Evolutionary conservation across 2,888 invertebrate genomes (phyloP).

Genomic region (Toxonevra muliebris): DNA sequence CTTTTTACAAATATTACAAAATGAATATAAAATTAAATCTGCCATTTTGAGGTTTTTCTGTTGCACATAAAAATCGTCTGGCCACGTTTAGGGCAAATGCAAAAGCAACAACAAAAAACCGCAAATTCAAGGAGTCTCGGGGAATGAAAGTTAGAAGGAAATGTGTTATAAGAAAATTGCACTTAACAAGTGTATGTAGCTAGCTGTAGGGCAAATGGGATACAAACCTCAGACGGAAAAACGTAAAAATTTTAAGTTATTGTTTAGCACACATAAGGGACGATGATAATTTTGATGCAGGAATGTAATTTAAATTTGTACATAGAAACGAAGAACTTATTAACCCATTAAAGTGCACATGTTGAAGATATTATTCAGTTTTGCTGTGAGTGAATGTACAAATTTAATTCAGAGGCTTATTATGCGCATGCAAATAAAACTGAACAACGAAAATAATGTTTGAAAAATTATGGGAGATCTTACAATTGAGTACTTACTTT

Average conservation of each 20-base stretch:
- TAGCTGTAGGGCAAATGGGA: neutral
- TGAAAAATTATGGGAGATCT: no score
- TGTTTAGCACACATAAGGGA: conserved; percentile 9
- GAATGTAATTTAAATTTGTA: neutral
- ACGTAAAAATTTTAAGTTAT: conserved; percentile 4
- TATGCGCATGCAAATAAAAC: no score
- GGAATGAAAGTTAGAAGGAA: conserved; percentile 32
- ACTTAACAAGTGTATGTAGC: conserved; percentile 5
- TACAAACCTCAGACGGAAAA: neutral
- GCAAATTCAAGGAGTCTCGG: conserved; percentile 1
- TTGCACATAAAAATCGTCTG: conserved; percentile 63
- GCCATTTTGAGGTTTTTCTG: conserved; percentile 58
- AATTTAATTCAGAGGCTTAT: no score
- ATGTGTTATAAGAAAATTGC: conserved; percentile 1
- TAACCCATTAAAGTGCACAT: no score
- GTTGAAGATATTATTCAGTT: no score
- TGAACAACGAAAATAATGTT: no score
- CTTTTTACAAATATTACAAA: conserved; percentile 37
- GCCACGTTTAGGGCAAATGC: conserved; percentile 47
- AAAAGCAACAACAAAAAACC: conserved; percentile 32
- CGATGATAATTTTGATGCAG: neutral
- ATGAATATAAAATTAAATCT: conserved; percentile 60
- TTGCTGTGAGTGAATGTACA: no score
- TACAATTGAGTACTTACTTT: no score
- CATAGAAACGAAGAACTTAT: neutral